These are phyloP conservation scores for Neoitamus cyanurus DNA, from an alignment of 2,888 invertebrate species.

Conservation along the genomic window DNA sequence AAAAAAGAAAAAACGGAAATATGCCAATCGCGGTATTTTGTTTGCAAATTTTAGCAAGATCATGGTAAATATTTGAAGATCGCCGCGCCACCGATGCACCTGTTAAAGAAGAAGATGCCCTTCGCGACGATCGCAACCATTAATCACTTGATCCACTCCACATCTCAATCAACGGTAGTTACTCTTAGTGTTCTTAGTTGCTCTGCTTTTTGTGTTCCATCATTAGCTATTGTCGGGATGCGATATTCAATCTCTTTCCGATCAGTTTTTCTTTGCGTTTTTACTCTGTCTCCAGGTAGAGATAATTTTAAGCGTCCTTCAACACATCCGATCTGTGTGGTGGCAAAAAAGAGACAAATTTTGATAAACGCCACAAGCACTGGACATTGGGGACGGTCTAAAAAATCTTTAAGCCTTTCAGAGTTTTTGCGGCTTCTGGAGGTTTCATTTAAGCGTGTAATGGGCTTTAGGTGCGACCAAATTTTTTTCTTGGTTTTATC, in stretches of 20 bases:
- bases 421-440: neutral
- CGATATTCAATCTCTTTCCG: conserved; percentile 2
- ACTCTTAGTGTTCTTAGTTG: neutral
- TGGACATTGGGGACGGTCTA: neutral
- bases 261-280: conserved; percentile 4
- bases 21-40: neutral
- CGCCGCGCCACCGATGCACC: neutral
- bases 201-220: neutral
- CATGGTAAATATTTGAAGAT: conserved; percentile 2
- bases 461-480: neutral
- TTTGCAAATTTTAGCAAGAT: conserved; percentile 15
- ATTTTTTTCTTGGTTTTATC: neutral
- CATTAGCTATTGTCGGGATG: neutral
- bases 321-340: conserved; percentile 10
- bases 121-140: neutral
- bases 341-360: conserved; percentile 38
- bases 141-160: conserved; percentile 23
- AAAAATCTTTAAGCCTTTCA: neutral
- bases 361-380: conserved; percentile 1
- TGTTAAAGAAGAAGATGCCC: neutral
- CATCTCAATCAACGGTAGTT: neutral
- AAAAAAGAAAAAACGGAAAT: neutral
- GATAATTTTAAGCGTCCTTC: conserved; percentile 8
- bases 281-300: neutral
- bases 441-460: conserved; percentile 19